These are phyloP conservation scores for Desmophyllum pertusum DNA, from an alignment of 92 coral and sea anemone species.

Conservation along the genomic window DNA sequence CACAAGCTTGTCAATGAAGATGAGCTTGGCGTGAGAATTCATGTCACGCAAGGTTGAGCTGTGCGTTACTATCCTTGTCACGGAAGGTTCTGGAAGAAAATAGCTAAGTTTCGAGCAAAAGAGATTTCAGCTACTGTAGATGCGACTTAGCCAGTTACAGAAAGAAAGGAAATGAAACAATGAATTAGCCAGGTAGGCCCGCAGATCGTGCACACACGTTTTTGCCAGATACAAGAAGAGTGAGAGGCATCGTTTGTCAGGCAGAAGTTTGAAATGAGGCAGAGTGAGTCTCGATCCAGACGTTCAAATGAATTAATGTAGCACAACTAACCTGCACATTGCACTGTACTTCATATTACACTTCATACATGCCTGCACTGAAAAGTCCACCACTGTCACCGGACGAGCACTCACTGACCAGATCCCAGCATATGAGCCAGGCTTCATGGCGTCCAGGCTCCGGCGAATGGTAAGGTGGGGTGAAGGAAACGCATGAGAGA, in stretches of 20 bases:
- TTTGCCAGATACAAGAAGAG: not conserved
- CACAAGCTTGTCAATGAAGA: not conserved
- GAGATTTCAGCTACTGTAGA: not conserved
- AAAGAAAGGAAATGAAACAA: not conserved
- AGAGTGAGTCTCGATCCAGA: not conserved
- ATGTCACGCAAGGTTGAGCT: not conserved
- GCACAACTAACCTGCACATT: conserved; percentile 44
- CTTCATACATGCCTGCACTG: conserved; percentile 41
- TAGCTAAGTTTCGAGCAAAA: not conserved
- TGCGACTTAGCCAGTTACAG: too few relatives aligned
- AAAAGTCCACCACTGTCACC: conserved; percentile 30
- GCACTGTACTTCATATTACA: conserved; percentile 43
- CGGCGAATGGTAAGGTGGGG: conserved; percentile 35
- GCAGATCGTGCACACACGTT: not conserved
- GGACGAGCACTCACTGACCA: conserved; percentile 10
- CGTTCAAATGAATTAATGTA: not conserved
- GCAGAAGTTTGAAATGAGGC: not conserved
- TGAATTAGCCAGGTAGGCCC: conserved; percentile 1
- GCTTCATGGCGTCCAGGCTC: conserved; percentile 39
- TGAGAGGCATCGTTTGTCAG: not conserved
- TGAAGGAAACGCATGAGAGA: not conserved
- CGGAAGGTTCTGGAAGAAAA: not conserved
- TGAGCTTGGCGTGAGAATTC: too few relatives aligned
- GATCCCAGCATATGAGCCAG: conserved; percentile 27
- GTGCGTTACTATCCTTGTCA: not conserved